Evolutionary conservation across 1,140 invertebrate species (phyloP), one percentile per base, ranked within the genome.

Genomic region (Lanistes nyassanus): DNA sequence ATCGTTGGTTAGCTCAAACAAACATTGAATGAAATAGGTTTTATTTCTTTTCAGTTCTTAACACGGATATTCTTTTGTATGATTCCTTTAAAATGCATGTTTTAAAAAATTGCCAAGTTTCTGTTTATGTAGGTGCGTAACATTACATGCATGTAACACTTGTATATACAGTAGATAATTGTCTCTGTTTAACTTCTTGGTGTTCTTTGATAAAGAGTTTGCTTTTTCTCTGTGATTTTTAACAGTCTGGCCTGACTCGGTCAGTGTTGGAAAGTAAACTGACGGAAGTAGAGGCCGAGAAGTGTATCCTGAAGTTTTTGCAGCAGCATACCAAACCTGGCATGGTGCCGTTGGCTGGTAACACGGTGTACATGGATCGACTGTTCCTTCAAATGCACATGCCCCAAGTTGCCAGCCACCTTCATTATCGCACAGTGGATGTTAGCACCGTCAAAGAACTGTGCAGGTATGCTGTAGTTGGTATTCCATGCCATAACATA

Each of bases 401-500:
- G 88, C 88, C 88, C 19, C 67, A 78, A 7, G 86, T 90, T 47
- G 79, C 94, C 83, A 84, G 93, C 19, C 95, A 97, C 88, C 90
- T 98, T 73, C 96, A 98, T 89, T 98, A 99, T 89, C 92, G 97
- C 84, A 94, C 96, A 34, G 93, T 99, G 69, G 97, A 99, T 92
- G 96, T 98, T 6, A 96, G 94, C 47, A 92, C 94, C 4, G 89
- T 98, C 2, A 98, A 98, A 88, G 97, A 98, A 90, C 83, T 98
- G 34, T 89, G 89, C 62, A 92, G 88, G 92, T 92, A 89, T 81
- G 71, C 36, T 34, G n/a, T n/a, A n/a, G n/a, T n/a, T n/a, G n/a
- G n/a, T n/a, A n/a, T n/a, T n/a, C n/a, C n/a, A n/a, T n/a, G n/a
- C n/a, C n/a, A n/a, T n/a, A n/a, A n/a, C n/a, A n/a, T n/a, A n/a